phyloP scores from a whole-genome alignment of 2,113 vertebrate species.

The Clupea harengus region DNA sequence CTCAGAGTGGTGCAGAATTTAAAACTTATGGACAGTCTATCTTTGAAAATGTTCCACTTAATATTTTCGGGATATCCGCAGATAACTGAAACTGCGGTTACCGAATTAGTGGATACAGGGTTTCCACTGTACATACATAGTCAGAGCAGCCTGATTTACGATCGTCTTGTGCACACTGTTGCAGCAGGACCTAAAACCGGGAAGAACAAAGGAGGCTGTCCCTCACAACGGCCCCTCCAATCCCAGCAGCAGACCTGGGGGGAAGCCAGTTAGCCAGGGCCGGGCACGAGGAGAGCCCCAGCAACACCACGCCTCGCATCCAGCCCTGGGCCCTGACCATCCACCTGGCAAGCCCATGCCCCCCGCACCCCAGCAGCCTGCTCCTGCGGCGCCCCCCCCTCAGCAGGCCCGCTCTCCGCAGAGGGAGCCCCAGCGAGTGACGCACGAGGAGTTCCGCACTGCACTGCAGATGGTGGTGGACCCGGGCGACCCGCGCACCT shows the following conservation, averaged over 20 bases:
- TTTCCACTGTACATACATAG: too few relatives aligned
- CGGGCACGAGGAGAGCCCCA: constrained; percentile 53
- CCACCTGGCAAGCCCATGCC: constrained; percentile 54
- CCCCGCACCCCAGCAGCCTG: constrained; percentile 65
- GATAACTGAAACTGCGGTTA: too few relatives aligned
- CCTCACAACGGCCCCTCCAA: constrained; percentile 75
- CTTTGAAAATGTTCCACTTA: too few relatives aligned
- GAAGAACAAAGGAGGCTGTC: constrained; percentile 64
- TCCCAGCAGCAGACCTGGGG: constrained; percentile 34
- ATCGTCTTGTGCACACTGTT: not conserved
- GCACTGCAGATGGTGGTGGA: constrained; percentile 93
- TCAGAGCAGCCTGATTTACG: not conserved
- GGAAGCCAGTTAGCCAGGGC: constrained; percentile 51
- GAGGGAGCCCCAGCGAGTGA: constrained; percentile 86
- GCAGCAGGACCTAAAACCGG: constrained; percentile 57
- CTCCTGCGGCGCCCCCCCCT: constrained; percentile 55
- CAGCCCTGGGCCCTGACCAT: constrained; percentile 58
- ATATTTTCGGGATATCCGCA: too few relatives aligned
- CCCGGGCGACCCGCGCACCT: constrained; percentile 83
- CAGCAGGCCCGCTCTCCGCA: constrained; percentile 73
- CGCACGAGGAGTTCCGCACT: constrained; percentile 90
- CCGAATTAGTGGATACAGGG: too few relatives aligned
- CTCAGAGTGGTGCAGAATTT: too few relatives aligned
- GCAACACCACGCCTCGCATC: constrained; percentile 71
- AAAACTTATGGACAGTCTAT: too few relatives aligned